These are phyloP conservation scores for Rhadinocentrus ornatus DNA, from an alignment of 2,797 vertebrate species.

Conservation along the genomic window DNA sequence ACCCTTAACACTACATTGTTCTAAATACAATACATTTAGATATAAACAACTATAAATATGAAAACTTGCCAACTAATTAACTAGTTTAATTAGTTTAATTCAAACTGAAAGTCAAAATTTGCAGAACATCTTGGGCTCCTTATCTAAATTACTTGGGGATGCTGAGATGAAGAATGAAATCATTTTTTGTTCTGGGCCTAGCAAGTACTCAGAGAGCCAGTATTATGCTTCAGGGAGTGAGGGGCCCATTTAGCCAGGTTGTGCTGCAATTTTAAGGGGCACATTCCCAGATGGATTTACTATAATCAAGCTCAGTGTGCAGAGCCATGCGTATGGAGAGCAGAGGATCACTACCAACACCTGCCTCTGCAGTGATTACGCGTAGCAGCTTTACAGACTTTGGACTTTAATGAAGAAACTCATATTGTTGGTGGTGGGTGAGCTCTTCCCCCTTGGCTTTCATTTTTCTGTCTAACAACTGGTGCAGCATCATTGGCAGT, in stretches of 20 bases:
- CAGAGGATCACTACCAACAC: background rate
- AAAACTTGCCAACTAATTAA: background rate
- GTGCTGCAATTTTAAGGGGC: background rate
- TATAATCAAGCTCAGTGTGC: background rate
- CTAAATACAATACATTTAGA: background rate
- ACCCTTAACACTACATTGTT: background rate
- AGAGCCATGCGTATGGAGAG: background rate
- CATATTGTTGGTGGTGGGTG: background rate
- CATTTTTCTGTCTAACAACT: background rate
- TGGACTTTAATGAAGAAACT: background rate
- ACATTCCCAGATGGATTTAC: background rate
- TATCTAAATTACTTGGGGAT: background rate
- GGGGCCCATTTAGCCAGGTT: background rate
- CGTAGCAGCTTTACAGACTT: background rate
- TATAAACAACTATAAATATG: background rate
- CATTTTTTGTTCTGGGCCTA: background rate
- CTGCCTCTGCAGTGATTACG: background rate
- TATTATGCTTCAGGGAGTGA: background rate
- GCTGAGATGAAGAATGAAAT: background rate
- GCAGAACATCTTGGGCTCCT: background rate
- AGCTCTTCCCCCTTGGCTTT: background rate
- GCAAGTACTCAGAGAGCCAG: background rate
- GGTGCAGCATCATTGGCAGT: background rate
- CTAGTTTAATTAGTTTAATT: background rate
- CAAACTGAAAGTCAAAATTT: background rate